Evolutionary conservation across 2,888 invertebrate genomes (phyloP).

Genomic region (Spodoptera exigua): DNA sequence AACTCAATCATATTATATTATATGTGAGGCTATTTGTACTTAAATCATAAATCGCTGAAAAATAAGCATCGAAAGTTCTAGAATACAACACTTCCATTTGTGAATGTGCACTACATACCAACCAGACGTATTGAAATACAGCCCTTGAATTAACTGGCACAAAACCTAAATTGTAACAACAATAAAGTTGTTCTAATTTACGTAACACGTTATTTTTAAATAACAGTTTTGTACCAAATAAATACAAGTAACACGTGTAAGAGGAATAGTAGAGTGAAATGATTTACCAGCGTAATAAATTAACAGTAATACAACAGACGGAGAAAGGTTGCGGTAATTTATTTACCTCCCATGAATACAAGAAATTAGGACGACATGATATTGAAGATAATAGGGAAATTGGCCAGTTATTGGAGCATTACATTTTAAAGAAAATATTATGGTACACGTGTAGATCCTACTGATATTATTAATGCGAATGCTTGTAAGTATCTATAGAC

Average conservation of each 20-base stretch:
- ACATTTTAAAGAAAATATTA: conserved; percentile 17
- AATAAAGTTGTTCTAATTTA: conserved; percentile 10
- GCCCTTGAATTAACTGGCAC: no score
- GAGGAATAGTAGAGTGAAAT: conserved; percentile 5
- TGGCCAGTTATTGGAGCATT: conserved; percentile 23
- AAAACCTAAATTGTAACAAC: not conserved
- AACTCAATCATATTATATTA: conserved; percentile 8
- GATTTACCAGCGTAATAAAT: conserved; percentile 27
- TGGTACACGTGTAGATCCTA: conserved; percentile 21
- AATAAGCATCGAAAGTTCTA: not conserved
- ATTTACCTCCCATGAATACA: conserved; percentile 35
- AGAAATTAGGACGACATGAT: conserved; percentile 36
- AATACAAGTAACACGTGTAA: conserved; percentile 23
- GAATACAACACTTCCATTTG: not conserved
- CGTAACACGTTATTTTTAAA: conserved; percentile 7
- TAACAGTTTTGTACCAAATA: conserved; percentile 27
- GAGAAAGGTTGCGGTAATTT: conserved; percentile 25
- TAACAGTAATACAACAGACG: conserved; percentile 31
- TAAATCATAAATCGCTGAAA: conserved; percentile 1
- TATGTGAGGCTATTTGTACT: conserved; percentile 12
- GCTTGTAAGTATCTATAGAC: not conserved
- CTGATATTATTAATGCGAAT: not conserved
- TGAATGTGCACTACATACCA: no score
- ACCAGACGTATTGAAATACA: no score
- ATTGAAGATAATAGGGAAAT: conserved; percentile 34